These are phyloP conservation scores for Fregata magnificens DNA, from an alignment of 2,113 vertebrate genomes.

Conservation along the genomic window DNA sequence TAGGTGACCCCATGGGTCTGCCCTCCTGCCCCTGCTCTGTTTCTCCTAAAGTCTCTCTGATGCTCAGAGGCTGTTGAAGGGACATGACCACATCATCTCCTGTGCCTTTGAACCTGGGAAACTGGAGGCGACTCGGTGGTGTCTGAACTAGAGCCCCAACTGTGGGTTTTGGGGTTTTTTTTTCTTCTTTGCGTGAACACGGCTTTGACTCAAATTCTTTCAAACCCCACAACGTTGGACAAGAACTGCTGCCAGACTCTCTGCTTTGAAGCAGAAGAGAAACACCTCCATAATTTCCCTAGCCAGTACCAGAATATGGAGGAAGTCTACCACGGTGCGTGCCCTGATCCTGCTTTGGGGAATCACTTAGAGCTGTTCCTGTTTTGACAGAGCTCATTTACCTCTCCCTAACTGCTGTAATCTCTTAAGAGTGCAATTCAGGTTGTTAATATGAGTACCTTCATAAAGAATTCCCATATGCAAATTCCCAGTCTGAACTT, in stretches of 20 bases:
- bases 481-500: constrained; percentile 48
- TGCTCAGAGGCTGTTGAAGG: not conserved
- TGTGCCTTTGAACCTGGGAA: not conserved
- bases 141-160: not conserved
- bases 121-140: not conserved
- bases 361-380: constrained; percentile 33
- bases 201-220: not conserved
- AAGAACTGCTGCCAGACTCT: not conserved
- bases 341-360: not conserved
- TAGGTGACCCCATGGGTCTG: not conserved
- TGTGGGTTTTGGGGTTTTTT: no score
- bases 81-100: not conserved
- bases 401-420: constrained; percentile 48
- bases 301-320: not conserved
- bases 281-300: not conserved
- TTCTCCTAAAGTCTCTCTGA: not conserved
- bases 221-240: not conserved
- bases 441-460: constrained; percentile 25
- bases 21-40: not conserved
- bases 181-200: not conserved
- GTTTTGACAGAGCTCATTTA: constrained; percentile 59
- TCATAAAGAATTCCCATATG: constrained; percentile 53
- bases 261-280: constrained; percentile 25
- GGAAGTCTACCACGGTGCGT: not conserved
- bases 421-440: constrained; percentile 48